Percentiles rank a stretch among this genome's conserved stretches.
These are phyloP conservation scores for Drosophila buzzatii DNA, from an alignment of 2,888 invertebrate genomes.

Conservation along the genomic window DNA sequence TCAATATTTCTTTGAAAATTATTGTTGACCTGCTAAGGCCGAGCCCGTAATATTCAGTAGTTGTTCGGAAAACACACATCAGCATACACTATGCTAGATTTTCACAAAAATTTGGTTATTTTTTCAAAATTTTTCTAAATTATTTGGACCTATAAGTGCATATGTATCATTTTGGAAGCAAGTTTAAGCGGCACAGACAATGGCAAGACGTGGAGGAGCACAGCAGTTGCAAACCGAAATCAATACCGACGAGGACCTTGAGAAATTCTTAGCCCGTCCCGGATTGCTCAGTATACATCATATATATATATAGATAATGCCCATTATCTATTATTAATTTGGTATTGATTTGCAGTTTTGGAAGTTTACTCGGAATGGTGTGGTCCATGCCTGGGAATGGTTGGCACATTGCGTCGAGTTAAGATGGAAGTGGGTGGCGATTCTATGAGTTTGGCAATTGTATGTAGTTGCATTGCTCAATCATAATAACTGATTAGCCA, in stretches of 20 bases:
- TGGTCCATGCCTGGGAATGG: constrained; percentile 95
- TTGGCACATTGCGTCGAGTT: constrained; percentile 92
- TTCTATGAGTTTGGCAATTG: constrained; percentile 90
- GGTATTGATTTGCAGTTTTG: constrained; percentile 87
- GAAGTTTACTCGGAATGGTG: constrained; percentile 97
- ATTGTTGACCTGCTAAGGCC: background rate
- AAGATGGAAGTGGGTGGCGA: constrained; percentile 96
- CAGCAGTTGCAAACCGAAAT: constrained; percentile 93
- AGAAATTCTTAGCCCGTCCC: constrained; percentile 90
- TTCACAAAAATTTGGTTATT: constrained; percentile 22
- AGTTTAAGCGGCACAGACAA: constrained; percentile 62
- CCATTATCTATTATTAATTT: background rate
- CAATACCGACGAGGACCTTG: constrained; percentile 93
- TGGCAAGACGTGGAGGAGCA: constrained; percentile 91
- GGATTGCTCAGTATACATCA: constrained; percentile 89
- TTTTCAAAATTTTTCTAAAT: constrained; percentile 20
- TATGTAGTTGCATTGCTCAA: constrained; percentile 39
- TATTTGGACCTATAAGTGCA: constrained; percentile 21
- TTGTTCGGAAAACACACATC: constrained; percentile 7
- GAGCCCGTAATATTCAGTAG: background rate
- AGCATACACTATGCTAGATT: constrained; percentile 23
- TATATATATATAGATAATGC: constrained; percentile 70
- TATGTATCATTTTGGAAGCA: constrained; percentile 12
- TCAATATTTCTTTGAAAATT: constrained; percentile 54
- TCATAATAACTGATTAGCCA: background rate